Conservation (phyloP, 1,140 invertebrate species). For the Achroia grisella region DNA sequence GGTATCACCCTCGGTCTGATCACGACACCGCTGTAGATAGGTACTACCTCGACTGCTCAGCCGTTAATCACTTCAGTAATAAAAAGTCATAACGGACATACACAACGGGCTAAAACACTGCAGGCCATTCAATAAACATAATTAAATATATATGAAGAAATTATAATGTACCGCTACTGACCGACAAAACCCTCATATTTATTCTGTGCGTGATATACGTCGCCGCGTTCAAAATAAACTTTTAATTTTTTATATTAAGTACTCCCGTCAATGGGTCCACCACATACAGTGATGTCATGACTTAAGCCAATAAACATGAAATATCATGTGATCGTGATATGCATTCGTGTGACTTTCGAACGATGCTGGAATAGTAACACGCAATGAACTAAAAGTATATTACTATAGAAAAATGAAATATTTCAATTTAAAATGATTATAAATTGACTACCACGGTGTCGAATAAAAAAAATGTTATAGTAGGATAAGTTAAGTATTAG, state of each 20-base stretch:
- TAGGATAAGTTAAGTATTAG: too few relatives aligned
- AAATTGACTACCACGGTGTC: too few relatives aligned
- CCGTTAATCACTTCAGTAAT: background rate
- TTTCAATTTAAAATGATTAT: too few relatives aligned
- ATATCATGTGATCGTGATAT: constrained; percentile 48
- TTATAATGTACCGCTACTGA: constrained; percentile 29
- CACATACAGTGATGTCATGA: constrained; percentile 59
- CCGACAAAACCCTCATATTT: constrained; percentile 27
- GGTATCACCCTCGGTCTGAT: too few relatives aligned
- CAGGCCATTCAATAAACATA: constrained; percentile 17
- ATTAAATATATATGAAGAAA: constrained; percentile 18
- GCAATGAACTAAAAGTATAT: constrained; percentile 14
- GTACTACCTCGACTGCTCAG: background rate
- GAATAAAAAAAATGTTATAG: too few relatives aligned
- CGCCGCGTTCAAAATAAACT: constrained; percentile 39
- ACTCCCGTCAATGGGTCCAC: constrained; percentile 36
- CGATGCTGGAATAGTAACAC: too few relatives aligned
- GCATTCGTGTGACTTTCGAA: constrained; percentile 38
- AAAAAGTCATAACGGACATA: background rate
- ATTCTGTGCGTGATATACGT: constrained; percentile 30
- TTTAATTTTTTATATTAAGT: constrained; percentile 42
- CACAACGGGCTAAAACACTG: background rate
- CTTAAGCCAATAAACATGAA: constrained; percentile 57
- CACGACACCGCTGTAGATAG: too few relatives aligned
- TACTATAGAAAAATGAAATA: constrained; percentile 7